Conservation (phyloP, 2,797 vertebrate genomes). For the Microctenopoma steveboyesi region DNA sequence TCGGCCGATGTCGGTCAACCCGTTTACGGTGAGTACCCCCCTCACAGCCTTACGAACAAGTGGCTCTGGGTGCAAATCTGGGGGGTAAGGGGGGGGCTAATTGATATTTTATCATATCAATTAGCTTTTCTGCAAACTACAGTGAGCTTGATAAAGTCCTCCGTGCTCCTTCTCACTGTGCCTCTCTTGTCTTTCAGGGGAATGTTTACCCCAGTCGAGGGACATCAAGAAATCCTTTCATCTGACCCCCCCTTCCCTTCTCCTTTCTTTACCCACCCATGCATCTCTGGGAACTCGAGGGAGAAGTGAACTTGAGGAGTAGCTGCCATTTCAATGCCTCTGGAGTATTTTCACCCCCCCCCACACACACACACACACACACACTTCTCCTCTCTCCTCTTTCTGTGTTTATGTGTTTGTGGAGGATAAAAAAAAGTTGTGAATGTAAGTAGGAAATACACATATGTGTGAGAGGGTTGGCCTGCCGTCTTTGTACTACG, state of each 20-base stretch:
- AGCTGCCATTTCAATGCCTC: slow-evolving; percentile 80
- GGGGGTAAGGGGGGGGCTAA: neutral
- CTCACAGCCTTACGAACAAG: slow-evolving; percentile 6
- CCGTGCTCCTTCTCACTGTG: slow-evolving; percentile 36
- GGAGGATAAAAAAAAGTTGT: slow-evolving; percentile 9
- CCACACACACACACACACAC: too few species aligned
- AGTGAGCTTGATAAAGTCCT: slow-evolving; percentile 34
- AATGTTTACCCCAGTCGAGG: slow-evolving; percentile 85
- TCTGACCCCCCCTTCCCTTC: slow-evolving; percentile 70
- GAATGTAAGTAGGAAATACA: slow-evolving; percentile 59
- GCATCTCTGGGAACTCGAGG: slow-evolving; percentile 58
- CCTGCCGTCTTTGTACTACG: slow-evolving; percentile 54
- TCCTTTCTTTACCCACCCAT: slow-evolving; percentile 11
- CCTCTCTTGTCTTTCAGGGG: slow-evolving; percentile 77
- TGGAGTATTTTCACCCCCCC: slow-evolving; percentile 64
- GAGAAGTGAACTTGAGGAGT: slow-evolving; percentile 72
- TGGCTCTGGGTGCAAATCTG: slow-evolving; percentile 7
- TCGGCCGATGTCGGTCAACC: slow-evolving; percentile 85
- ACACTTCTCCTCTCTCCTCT: neutral
- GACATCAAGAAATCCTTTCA: slow-evolving; percentile 85
- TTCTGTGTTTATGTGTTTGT: slow-evolving; percentile 72
- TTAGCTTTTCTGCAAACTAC: slow-evolving; percentile 7
- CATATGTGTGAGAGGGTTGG: slow-evolving; percentile 29
- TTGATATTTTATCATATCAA: slow-evolving; percentile 12
- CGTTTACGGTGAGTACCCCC: slow-evolving; percentile 82